Percentiles rank a stretch among this genome's conserved stretches.
Evolutionary conservation across 2,888 invertebrate genomes (phyloP).

Genomic region (Trisateles emortualis): DNA sequence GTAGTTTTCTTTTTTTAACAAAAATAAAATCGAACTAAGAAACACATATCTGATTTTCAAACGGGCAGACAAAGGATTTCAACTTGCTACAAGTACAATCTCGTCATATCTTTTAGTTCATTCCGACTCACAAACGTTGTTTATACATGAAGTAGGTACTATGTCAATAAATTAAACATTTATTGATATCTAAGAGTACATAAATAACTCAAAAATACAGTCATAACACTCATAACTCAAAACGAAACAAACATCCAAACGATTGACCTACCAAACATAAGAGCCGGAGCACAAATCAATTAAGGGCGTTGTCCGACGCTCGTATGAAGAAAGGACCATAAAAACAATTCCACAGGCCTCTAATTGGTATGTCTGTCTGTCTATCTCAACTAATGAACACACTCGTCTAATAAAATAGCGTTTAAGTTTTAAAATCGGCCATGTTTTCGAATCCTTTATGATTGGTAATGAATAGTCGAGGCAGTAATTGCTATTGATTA

Average conservation of each 20-base stretch:
- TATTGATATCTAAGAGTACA: too few species aligned
- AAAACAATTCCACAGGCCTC: constrained; percentile 57
- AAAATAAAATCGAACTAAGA: too few species aligned
- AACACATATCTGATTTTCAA: too few species aligned
- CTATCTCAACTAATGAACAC: constrained; percentile 57
- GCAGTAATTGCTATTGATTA: neutral
- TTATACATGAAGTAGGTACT: too few species aligned
- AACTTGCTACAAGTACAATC: too few species aligned
- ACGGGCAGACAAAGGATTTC: too few species aligned
- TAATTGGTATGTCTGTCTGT: constrained; percentile 59
- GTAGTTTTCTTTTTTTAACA: too few species aligned
- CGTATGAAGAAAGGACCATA: constrained; percentile 55
- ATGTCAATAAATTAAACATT: too few species aligned
- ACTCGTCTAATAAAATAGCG: constrained; percentile 44
- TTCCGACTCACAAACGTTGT: too few species aligned
- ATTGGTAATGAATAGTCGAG: constrained; percentile 18
- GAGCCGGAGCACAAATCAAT: constrained; percentile 55
- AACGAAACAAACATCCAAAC: constrained; percentile 4
- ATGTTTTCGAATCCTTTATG: constrained; percentile 36
- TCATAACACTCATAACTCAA: neutral
- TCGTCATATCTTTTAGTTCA: too few species aligned
- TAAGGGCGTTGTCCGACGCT: constrained; percentile 47
- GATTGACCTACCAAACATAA: constrained; percentile 7
- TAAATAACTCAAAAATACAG: neutral
- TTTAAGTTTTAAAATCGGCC: constrained; percentile 41